Evolutionary conservation across 2,113 vertebrate genomes (phyloP).

Genomic region (Synodontis membranacea): DNA sequence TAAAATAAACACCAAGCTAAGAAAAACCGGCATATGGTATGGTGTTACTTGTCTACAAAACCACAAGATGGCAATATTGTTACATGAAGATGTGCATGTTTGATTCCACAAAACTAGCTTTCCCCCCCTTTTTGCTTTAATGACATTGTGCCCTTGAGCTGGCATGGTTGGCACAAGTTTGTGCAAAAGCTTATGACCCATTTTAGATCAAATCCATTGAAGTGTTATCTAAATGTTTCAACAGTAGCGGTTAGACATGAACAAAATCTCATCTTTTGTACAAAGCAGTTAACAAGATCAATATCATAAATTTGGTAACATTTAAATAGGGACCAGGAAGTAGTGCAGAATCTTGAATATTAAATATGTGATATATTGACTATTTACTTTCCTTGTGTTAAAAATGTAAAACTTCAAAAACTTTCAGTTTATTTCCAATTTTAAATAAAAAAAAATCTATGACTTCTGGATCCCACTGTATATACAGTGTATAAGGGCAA

Average conservation of each 20-base stretch:
- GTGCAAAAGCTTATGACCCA: too few relatives aligned
- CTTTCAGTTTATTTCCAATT: neutral
- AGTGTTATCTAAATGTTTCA: too few relatives aligned
- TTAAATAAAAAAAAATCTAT: too few relatives aligned
- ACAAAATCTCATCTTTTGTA: too few relatives aligned
- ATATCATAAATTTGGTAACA: neutral
- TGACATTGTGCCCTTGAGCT: too few relatives aligned
- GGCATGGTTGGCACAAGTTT: too few relatives aligned
- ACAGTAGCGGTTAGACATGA: too few relatives aligned
- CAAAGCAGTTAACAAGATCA: neutral
- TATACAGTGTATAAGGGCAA: neutral
- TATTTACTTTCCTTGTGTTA: neutral
- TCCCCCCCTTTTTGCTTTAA: too few relatives aligned
- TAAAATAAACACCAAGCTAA: neutral
- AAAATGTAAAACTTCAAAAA: neutral
- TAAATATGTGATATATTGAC: neutral
- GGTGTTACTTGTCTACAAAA: neutral
- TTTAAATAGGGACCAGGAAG: neutral
- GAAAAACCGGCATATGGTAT: neutral
- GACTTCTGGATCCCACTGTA: neutral
- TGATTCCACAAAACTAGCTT: neutral
- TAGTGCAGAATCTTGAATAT: neutral
- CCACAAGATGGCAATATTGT: slow-evolving; percentile 48
- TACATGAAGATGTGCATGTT: neutral
- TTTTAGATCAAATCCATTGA: too few relatives aligned